Percentiles rank a stretch among this genome's conserved stretches.
Conservation (phyloP, 2,797 vertebrate genomes). For the Sebastes cheni region DNA sequence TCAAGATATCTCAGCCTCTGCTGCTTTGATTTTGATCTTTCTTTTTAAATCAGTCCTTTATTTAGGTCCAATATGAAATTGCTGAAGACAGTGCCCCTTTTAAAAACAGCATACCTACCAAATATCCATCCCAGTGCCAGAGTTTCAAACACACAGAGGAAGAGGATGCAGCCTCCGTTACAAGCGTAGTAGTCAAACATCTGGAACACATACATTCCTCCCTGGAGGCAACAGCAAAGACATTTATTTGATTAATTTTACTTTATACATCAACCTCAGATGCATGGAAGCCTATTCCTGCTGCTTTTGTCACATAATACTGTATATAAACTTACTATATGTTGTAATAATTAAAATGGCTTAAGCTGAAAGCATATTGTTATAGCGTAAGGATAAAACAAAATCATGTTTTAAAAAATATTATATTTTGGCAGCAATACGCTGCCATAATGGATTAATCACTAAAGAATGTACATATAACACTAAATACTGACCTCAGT, state of each 20-base stretch:
- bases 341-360: background rate
- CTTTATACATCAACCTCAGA: background rate
- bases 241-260: background rate
- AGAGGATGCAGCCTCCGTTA: conserved; percentile 89
- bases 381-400: background rate
- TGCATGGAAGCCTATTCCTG: background rate
- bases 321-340: background rate
- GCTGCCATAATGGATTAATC: no score
- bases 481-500: conserved; percentile 71
- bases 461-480: no score
- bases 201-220: conserved; percentile 95
- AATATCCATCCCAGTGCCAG: conserved; percentile 90
- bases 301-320: no score
- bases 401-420: no score
- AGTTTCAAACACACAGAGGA: conserved; percentile 87
- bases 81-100: background rate
- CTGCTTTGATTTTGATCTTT: background rate
- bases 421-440: no score
- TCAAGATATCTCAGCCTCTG: background rate
- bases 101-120: conserved; percentile 77
- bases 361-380: background rate
- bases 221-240: conserved; percentile 75
- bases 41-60: background rate
- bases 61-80: background rate
- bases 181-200: conserved; percentile 93